Conservation (phyloP, 1,140 invertebrate genomes). For the Bombyx mandarina region DNA sequence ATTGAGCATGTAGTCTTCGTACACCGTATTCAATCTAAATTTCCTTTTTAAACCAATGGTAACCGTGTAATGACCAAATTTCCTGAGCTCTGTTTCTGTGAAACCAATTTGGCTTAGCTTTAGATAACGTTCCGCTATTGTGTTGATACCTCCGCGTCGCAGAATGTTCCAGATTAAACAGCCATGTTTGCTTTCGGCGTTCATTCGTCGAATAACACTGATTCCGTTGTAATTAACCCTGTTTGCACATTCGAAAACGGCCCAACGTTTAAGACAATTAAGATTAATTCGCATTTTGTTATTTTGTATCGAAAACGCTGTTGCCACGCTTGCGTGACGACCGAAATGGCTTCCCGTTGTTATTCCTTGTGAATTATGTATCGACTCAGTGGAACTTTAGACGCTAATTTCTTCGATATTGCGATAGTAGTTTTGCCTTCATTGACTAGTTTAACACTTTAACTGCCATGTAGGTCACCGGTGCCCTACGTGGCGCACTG, state of each 20-base stretch:
- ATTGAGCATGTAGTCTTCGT: no score
- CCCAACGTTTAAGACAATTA: constrained; percentile 15
- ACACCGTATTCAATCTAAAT: no score
- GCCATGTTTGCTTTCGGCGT: constrained; percentile 12
- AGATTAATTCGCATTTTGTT: constrained; percentile 6
- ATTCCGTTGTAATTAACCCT: constrained; percentile 15
- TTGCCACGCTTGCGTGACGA: no score
- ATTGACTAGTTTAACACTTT: no score
- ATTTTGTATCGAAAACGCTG: constrained; percentile 2
- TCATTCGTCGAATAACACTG: constrained; percentile 9
- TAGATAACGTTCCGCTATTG: neutral
- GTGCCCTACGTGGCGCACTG: no score
- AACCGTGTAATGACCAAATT: neutral
- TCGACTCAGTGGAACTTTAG: no score
- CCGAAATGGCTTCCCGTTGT: no score
- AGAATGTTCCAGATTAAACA: constrained; percentile 20
- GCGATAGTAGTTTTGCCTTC: no score
- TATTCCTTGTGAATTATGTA: no score
- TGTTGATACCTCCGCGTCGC: constrained; percentile 10
- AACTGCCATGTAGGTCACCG: no score
- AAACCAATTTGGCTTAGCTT: constrained; percentile 1
- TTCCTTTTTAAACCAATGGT: no score
- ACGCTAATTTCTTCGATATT: no score
- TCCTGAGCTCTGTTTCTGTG: neutral
- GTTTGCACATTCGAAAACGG: constrained; percentile 3